phyloP scores from a whole-genome alignment of 2,113 vertebrate genomes.

The Sphyrna mokarran region DNA sequence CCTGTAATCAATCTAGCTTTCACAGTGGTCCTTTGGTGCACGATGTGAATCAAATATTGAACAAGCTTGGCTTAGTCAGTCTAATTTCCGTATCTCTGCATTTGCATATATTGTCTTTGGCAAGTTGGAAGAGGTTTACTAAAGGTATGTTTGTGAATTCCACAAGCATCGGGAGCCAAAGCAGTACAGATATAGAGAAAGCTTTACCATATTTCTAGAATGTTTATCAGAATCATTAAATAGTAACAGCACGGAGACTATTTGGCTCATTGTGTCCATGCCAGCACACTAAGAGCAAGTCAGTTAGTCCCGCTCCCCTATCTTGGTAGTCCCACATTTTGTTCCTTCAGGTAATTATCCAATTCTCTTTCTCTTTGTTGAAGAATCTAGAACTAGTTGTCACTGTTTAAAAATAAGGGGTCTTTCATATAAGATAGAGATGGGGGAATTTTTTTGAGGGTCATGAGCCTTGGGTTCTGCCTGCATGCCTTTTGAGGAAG shows the following conservation, averaged over 20 bases:
- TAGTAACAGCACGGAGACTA: neutral
- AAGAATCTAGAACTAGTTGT: too few relatives aligned
- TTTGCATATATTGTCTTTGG: neutral
- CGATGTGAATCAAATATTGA: neutral
- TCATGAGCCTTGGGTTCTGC: too few relatives aligned
- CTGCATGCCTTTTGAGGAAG: too few relatives aligned
- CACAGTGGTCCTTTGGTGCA: neutral
- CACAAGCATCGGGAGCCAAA: neutral
- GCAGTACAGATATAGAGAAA: neutral
- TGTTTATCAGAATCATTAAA: neutral
- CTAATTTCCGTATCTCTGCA: neutral
- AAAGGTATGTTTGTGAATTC: neutral
- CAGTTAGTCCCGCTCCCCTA: neutral
- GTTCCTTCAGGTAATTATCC: too few relatives aligned
- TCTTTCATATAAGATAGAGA: too few relatives aligned
- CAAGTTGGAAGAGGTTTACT: constrained; percentile 16
- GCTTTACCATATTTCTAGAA: neutral
- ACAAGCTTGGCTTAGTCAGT: neutral
- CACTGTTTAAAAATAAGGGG: too few relatives aligned
- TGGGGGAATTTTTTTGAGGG: too few relatives aligned
- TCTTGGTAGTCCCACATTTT: too few relatives aligned
- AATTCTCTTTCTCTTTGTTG: too few relatives aligned
- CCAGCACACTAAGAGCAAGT: neutral
- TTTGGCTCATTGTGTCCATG: neutral
- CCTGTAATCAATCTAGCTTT: neutral